Base-by-base conservation (phyloP, 2,888 invertebrate species). In the Theodoxus fluviatilis region DNA sequence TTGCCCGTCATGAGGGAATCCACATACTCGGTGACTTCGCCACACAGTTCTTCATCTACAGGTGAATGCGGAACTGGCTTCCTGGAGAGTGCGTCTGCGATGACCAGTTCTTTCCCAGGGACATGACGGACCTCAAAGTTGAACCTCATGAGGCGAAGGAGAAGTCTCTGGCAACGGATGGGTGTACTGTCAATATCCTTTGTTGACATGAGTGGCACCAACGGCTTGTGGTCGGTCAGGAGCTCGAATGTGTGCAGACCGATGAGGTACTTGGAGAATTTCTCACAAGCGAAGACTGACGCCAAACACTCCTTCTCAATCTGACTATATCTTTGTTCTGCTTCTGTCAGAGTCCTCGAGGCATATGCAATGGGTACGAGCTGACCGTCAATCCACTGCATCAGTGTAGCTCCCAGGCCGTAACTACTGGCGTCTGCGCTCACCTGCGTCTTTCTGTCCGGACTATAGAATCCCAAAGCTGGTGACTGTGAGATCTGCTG, bases 151-250 rank as follows among this genome's bases (percentile, higher is more conserved):
- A 79, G 22, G 22, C 76, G 47, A 71, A 79, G 74, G 1, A 75
- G 57, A 9, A 79, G 55, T 12, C 76, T 65, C 61, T 79, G 79
- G 49, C 74, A 76, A 28, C 76, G 40, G 0, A 76, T 1, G 4
- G 76, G 76, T 1, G 67, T 61, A 22, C 71, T 63, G 38, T 75
- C 71, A 1, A 78, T 33, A 57, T 73, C 74, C 28, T 75, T 71
- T 1, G 49, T 71, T 28, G 74, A 78, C 3, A 79, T 74, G 0
- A 78, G 55, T 12, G 75, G 75, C n/a, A 78, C 72, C 4, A 79
- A 59, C 18, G 73, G 77, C 61, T 74, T 78, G 59, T 77, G 77
- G 59, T 79, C 78, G 0, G 79, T 78, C 3, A 73, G n/a, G 1
- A 77, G 57, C 28, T 37, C 55, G 49, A 76, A 78, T 0, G 37